Conservation (phyloP, 2,888 invertebrate species). For the Bibio marci region DNA sequence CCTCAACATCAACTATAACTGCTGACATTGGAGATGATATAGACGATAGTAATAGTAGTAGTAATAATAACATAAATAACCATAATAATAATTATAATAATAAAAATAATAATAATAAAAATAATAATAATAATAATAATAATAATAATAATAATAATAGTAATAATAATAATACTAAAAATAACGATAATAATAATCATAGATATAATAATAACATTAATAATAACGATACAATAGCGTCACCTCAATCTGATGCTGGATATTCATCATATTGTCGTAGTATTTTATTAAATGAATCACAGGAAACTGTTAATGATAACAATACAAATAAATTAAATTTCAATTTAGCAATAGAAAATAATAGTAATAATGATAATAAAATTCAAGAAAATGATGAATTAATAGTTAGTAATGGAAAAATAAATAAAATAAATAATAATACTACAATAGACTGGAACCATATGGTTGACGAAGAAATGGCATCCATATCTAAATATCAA, state of each 20-base stretch:
- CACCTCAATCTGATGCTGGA: conserved; percentile 9
- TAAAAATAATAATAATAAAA: no score
- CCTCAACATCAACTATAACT: neutral
- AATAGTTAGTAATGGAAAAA: neutral
- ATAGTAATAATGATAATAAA: neutral
- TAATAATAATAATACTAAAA: neutral
- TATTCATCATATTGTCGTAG: conserved; percentile 11
- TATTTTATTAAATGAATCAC: conserved; percentile 5
- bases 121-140: no score
- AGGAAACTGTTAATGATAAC: neutral
- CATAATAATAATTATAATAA: neutral
- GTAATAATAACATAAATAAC: neutral
- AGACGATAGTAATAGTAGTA: neutral
- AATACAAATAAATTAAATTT: no score
- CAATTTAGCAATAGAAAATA: neutral
- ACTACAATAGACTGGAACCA: no score
- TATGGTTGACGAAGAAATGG: no score
- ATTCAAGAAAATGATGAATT: neutral
- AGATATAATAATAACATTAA: neutral
- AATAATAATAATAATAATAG: neutral
- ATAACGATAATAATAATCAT: neutral
- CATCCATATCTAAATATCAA: no score
- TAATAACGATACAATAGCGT: conserved; percentile 10
- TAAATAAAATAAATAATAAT: no score
- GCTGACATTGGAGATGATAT: neutral